Evolutionary conservation across 2,797 vertebrate genomes (phyloP).

Genomic region (Alauda arvensis): DNA sequence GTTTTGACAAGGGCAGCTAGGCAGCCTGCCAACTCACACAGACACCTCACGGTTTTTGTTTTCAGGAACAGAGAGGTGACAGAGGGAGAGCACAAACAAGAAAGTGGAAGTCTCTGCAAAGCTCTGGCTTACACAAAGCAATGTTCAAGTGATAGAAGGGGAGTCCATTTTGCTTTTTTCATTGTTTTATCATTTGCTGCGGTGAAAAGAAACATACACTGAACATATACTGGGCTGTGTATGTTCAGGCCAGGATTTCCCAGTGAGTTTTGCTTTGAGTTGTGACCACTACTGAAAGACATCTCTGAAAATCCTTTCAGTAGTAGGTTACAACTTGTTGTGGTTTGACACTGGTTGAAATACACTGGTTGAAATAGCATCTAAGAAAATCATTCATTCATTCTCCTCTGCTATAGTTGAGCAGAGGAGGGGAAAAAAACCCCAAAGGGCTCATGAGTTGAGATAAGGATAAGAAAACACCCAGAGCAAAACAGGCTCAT

Average conservation of each 20-base stretch:
- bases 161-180: accelerated
- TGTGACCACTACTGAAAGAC: not conserved
- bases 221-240: not conserved
- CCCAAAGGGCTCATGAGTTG: not conserved
- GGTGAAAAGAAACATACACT: not conserved
- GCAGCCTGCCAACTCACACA: not conserved
- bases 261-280: not conserved
- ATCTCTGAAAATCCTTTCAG: not conserved
- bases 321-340: not conserved
- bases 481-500: not conserved
- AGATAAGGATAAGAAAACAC: not conserved
- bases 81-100: not conserved
- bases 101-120: not conserved
- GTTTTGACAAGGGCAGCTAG: not conserved
- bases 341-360: not conserved
- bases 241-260: not conserved
- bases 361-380: not conserved
- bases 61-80: not conserved
- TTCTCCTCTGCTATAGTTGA: not conserved
- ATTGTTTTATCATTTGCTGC: not conserved
- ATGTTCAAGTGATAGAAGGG: not conserved
- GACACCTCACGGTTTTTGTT: not conserved
- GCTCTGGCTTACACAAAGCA: not conserved
- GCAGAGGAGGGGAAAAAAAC: not conserved
- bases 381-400: not conserved